phyloP scores from a whole-genome alignment of 2,888 invertebrate species.

The Philonicus albiceps region DNA sequence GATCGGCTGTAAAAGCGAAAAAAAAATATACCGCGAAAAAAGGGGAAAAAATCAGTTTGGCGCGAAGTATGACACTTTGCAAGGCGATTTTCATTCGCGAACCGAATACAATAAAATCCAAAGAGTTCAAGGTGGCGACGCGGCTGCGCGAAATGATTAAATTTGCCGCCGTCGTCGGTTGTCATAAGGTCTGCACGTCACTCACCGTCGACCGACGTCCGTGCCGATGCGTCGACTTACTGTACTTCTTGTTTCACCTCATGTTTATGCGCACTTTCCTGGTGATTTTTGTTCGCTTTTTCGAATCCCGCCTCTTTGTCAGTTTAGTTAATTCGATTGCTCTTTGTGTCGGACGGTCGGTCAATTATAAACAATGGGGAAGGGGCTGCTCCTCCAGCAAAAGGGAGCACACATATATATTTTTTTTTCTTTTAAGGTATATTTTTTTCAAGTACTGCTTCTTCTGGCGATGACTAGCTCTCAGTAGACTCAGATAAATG shows the following conservation, averaged over 20 bases:
- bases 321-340: conserved; percentile 4
- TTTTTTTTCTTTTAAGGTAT: too few species aligned
- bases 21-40: not conserved
- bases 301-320: not conserved
- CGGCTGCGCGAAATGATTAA: conserved; percentile 34
- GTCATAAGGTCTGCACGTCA: conserved; percentile 7
- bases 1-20: not conserved
- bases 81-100: conserved; percentile 9
- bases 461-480: not conserved
- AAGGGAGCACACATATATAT: not conserved
- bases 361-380: not conserved
- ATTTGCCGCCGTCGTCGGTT: conserved; percentile 4
- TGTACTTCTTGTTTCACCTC: not conserved
- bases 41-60: not conserved
- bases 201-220: not conserved
- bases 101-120: conserved; percentile 14
- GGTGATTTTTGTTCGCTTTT: not conserved
- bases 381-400: not conserved
- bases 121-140: conserved; percentile 28
- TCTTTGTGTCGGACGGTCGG: not conserved
- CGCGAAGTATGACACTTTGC: conserved; percentile 28
- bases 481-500: not conserved
- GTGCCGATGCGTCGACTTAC: not conserved
- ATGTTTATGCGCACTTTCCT: not conserved
- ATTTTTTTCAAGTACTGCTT: not conserved